Conservation (phyloP, 2,797 vertebrate genomes). For the Anomalospiza imberbis region DNA sequence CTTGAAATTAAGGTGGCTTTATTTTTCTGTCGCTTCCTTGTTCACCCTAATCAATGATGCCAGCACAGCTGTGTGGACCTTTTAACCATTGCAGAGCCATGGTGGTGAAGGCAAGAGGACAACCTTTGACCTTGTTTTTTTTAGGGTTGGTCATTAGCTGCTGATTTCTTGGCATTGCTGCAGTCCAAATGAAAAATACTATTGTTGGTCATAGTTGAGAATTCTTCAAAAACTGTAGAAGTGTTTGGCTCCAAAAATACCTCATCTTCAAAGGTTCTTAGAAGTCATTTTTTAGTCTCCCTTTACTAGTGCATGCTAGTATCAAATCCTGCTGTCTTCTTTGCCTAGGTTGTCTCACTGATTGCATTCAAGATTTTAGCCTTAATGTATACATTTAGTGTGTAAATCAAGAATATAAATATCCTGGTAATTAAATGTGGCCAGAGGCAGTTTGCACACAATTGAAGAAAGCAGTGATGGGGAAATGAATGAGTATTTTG, state of each 20-base stretch:
- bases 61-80: conserved; percentile 53
- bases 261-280: neutral
- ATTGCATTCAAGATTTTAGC: neutral
- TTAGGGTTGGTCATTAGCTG: neutral
- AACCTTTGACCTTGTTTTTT: neutral
- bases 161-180: neutral
- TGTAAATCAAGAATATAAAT: conserved; percentile 1
- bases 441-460: neutral
- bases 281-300: neutral
- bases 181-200: neutral
- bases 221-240: neutral
- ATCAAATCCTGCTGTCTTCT: neutral
- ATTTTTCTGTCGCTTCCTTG: conserved; percentile 54
- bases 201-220: neutral
- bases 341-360: neutral
- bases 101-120: neutral
- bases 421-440: neutral
- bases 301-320: neutral
- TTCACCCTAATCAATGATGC: conserved; percentile 54
- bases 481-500: neutral
- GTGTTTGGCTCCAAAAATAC: neutral
- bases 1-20: conserved; percentile 69
- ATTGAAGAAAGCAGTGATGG: neutral
- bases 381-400: neutral
- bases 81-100: conserved; percentile 35